Evolutionary conservation across 2,113 vertebrate genomes (phyloP).

Genomic region (Lates calcarifer): DNA sequence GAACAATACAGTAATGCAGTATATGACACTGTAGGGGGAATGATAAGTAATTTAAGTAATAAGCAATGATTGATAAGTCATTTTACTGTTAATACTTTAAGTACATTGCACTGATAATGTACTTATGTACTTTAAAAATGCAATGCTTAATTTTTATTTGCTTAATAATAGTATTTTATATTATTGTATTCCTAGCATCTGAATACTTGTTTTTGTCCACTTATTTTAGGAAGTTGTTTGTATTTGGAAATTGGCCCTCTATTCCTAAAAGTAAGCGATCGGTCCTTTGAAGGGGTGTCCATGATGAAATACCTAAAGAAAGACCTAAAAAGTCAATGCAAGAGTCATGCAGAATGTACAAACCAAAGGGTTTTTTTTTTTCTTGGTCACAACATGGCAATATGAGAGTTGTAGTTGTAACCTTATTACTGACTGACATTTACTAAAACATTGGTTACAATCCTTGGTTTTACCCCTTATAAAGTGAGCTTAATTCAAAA

Average conservation of each 20-base stretch:
- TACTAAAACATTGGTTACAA: too few species aligned
- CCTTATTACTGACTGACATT: too few species aligned
- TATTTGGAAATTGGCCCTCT: neutral
- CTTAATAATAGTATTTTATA: neutral
- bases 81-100: neutral
- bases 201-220: neutral
- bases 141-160: neutral
- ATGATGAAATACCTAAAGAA: neutral
- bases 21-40: neutral
- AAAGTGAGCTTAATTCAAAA: neutral
- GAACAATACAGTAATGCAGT: neutral
- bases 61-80: too few species aligned
- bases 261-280: neutral
- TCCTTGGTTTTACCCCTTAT: neutral
- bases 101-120: neutral
- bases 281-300: too few species aligned
- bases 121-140: neutral
- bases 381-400: too few species aligned
- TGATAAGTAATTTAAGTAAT: too few species aligned
- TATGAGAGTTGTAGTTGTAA: too few species aligned
- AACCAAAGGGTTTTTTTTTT: neutral
- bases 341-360: neutral
- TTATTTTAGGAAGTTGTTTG: too few species aligned
- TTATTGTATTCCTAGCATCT: neutral
- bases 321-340: neutral